phyloP scores from a whole-genome alignment of 1,140 invertebrate species.

The Anastrepha obliqua region DNA sequence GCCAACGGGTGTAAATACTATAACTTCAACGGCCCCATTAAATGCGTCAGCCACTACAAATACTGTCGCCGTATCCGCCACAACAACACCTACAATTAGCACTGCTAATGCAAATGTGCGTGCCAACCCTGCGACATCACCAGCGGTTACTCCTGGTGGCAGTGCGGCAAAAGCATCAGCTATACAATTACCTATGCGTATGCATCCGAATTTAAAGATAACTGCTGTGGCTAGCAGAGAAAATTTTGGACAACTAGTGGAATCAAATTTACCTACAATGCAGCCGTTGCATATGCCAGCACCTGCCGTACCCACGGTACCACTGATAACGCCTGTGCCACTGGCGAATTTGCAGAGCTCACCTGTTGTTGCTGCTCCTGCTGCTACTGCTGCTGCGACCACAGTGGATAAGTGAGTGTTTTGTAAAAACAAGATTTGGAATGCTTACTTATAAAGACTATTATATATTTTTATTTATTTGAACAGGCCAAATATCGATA shows the following conservation, averaged over 20 bases:
- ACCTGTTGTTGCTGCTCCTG: background rate
- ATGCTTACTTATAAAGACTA: background rate
- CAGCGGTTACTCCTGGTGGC: background rate
- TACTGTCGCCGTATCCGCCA: background rate
- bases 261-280: background rate
- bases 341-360: constrained; percentile 55
- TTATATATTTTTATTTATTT: constrained; percentile 6
- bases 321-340: constrained; percentile 55
- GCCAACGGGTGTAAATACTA: constrained; percentile 19
- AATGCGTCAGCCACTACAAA: background rate
- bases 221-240: constrained; percentile 56
- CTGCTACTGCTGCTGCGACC: too few relatives aligned
- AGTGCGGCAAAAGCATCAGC: background rate
- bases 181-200: constrained; percentile 56
- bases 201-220: constrained; percentile 59
- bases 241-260: constrained; percentile 22
- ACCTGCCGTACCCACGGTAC: constrained; percentile 16
- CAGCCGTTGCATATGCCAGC: background rate
- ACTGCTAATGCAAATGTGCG: background rate
- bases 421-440: too few relatives aligned
- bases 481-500: constrained; percentile 52
- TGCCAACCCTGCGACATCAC: background rate
- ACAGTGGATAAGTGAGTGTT: constrained; percentile 49
- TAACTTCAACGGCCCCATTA: background rate
- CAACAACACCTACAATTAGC: background rate